phyloP scores from a whole-genome alignment of 2,797 vertebrate species.

The Arctocebus calabarensis region DNA sequence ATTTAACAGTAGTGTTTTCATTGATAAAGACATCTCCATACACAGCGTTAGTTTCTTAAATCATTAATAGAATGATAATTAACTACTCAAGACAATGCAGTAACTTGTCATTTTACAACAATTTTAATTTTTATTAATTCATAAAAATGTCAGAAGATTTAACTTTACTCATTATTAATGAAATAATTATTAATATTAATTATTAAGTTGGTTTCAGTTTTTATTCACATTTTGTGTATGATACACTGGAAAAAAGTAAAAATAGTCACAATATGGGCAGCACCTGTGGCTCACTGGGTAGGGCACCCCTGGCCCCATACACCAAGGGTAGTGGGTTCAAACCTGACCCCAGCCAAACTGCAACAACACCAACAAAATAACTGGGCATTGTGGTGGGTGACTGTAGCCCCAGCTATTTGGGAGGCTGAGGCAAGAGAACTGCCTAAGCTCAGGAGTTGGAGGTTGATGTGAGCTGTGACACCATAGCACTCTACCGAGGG shows the following conservation, averaged over 20 bases:
- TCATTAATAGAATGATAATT: background rate
- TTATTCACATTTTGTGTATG: background rate
- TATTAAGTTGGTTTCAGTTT: background rate
- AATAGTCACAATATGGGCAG: background rate
- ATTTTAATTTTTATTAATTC: background rate
- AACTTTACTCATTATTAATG: slow-evolving; percentile 44
- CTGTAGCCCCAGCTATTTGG: no score
- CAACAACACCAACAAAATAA: no score
- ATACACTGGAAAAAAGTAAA: background rate
- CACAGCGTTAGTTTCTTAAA: slow-evolving; percentile 19
- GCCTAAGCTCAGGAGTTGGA: no score
- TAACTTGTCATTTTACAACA: background rate
- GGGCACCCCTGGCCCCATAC: no score
- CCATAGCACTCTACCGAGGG: no score
- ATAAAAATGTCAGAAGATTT: background rate
- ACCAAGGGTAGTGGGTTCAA: no score
- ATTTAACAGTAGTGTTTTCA: background rate
- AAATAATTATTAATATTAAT: background rate
- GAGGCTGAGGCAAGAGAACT: no score
- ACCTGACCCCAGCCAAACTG: no score
- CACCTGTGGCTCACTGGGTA: no score
- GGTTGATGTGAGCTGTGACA: no score
- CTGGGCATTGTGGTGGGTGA: no score
- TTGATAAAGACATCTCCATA: background rate
- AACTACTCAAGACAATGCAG: background rate